These are phyloP conservation scores for Martes martes DNA, from an alignment of 2,113 vertebrate species.

Conservation along the genomic window DNA sequence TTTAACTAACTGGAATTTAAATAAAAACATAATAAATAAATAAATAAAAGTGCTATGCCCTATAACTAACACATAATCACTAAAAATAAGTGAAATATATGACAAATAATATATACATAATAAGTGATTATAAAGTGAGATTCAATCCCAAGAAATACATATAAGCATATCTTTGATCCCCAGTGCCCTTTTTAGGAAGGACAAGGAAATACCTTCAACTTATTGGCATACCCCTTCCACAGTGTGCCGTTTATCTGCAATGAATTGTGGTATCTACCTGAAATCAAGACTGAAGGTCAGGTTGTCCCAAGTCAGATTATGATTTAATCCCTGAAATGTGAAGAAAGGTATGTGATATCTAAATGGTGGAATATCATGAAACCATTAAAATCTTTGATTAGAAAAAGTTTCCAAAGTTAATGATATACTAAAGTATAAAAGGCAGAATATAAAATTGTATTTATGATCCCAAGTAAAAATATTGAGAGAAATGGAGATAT, in stretches of 20 bases:
- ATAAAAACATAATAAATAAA: not conserved
- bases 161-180: not conserved
- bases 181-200: not conserved
- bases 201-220: constrained; percentile 13
- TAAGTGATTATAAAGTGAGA: not conserved
- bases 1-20: not conserved
- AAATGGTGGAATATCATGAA: not conserved
- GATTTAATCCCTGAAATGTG: not conserved
- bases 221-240: not conserved
- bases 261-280: not conserved
- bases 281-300: constrained; percentile 22
- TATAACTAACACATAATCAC: not conserved
- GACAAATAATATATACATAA: not conserved
- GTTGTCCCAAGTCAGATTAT: constrained; percentile 10
- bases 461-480: constrained; percentile 17
- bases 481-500: not conserved
- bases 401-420: constrained; percentile 7
- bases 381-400: constrained; percentile 1
- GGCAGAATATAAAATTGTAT: constrained; percentile 22
- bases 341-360: not conserved
- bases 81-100: not conserved
- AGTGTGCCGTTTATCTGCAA: not conserved
- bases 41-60: not conserved
- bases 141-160: not conserved
- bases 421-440: constrained; percentile 15